These are phyloP conservation scores for Perizoma flavofasciatum DNA, from an alignment of 2,888 invertebrate genomes.

Conservation along the genomic window DNA sequence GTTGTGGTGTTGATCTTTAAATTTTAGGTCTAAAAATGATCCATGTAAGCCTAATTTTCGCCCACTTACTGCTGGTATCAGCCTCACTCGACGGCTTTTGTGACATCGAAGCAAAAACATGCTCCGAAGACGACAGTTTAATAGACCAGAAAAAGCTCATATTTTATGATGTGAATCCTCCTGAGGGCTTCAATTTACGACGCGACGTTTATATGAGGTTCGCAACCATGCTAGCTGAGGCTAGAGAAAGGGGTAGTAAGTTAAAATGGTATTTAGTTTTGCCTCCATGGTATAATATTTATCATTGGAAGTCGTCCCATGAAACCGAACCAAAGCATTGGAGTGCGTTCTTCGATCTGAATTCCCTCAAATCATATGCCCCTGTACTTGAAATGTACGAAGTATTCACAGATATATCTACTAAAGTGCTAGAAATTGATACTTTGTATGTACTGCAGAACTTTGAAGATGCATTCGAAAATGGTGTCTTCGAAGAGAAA, in stretches of 20 bases:
- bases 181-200: conserved; percentile 98
- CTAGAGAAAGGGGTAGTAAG: conserved; percentile 79
- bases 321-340: conserved; percentile 88
- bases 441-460: conserved; percentile 92
- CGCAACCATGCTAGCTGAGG: conserved; percentile 90
- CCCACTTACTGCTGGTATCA: conserved; percentile 24
- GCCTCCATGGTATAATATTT: conserved; percentile 95
- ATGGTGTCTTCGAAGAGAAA: conserved; percentile 92
- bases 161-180: conserved; percentile 96
- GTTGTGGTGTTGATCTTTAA: background rate
- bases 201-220: conserved; percentile 98
- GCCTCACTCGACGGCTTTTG: conserved; percentile 31
- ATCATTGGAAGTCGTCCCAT: conserved; percentile 92
- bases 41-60: conserved; percentile 13
- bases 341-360: conserved; percentile 93
- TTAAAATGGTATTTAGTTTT: conserved; percentile 88
- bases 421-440: conserved; percentile 84
- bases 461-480: conserved; percentile 92
- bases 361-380: conserved; percentile 89
- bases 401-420: conserved; percentile 64
- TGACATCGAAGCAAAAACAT: conserved; percentile 18
- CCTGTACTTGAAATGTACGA: conserved; percentile 95
- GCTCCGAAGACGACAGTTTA: conserved; percentile 9
- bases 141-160: conserved; percentile 84
- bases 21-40: conserved; percentile 22